Conservation (phyloP, 2,113 vertebrate genomes). For the Neolamprologus fasciatus region DNA sequence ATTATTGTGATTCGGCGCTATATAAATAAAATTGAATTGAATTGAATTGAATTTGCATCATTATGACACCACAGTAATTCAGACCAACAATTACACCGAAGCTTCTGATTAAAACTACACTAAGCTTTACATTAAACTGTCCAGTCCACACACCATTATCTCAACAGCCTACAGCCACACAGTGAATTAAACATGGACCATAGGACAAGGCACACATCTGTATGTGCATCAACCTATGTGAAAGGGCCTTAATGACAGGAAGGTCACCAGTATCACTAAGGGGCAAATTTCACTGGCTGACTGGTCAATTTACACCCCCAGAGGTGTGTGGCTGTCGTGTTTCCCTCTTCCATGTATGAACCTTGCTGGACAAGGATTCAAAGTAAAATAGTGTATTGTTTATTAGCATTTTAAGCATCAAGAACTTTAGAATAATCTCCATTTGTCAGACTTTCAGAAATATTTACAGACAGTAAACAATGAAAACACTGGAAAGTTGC, state of each 20-base stretch:
- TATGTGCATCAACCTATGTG: background rate
- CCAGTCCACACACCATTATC: background rate
- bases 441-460: background rate
- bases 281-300: background rate
- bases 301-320: background rate
- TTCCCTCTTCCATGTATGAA: background rate
- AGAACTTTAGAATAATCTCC: background rate
- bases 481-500: background rate
- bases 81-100: background rate
- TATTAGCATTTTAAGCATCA: background rate
- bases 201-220: background rate
- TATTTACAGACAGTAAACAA: background rate
- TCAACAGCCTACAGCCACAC: background rate
- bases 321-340: background rate
- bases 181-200: background rate
- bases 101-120: background rate
- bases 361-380: background rate
- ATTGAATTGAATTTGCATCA: background rate
- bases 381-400: background rate
- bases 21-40: no score
- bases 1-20: no score
- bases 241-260: background rate
- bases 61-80: background rate
- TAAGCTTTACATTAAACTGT: background rate
- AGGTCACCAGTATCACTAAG: background rate